Percentiles rank a stretch among this genome's conserved stretches.
These are phyloP conservation scores for Amorpha juglandis DNA, from an alignment of 2,888 invertebrate species.

Conservation along the genomic window DNA sequence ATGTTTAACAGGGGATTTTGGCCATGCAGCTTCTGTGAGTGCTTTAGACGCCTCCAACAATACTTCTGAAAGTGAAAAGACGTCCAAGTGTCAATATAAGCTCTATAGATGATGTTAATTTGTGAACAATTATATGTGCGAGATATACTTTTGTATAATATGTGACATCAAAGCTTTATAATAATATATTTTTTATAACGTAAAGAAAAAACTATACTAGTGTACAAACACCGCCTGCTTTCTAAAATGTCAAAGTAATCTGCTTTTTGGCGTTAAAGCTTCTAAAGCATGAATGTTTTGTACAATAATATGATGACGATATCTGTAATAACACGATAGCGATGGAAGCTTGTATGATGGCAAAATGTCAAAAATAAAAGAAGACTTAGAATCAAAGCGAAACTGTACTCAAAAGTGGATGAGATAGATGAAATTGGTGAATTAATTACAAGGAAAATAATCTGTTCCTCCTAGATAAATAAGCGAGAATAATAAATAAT, in stretches of 20 bases:
- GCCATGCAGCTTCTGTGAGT: slow-evolving; percentile 68
- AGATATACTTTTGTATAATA: slow-evolving; percentile 15
- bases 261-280: slow-evolving; percentile 34
- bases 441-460: slow-evolving; percentile 59
- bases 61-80: slow-evolving; percentile 69
- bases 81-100: neutral
- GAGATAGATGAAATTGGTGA: slow-evolving; percentile 63
- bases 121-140: slow-evolving; percentile 29
- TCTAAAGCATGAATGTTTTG: slow-evolving; percentile 37
- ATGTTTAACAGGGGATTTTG: slow-evolving; percentile 79
- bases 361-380: slow-evolving; percentile 63
- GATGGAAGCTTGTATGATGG: slow-evolving; percentile 62
- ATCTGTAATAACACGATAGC: slow-evolving; percentile 35
- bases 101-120: neutral
- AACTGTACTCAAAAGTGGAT: slow-evolving; percentile 80
- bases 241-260: slow-evolving; percentile 7
- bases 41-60: slow-evolving; percentile 68
- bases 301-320: slow-evolving; percentile 17
- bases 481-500: slow-evolving; percentile 69
- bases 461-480: slow-evolving; percentile 50
- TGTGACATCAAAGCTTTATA: neutral
- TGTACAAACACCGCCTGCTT: slow-evolving; percentile 17
- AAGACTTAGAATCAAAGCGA: slow-evolving; percentile 80
- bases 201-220: slow-evolving; percentile 7
- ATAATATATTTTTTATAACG: neutral